Base-by-base conservation (phyloP, 2,113 vertebrate genomes). In the Pipa parva region DNA sequence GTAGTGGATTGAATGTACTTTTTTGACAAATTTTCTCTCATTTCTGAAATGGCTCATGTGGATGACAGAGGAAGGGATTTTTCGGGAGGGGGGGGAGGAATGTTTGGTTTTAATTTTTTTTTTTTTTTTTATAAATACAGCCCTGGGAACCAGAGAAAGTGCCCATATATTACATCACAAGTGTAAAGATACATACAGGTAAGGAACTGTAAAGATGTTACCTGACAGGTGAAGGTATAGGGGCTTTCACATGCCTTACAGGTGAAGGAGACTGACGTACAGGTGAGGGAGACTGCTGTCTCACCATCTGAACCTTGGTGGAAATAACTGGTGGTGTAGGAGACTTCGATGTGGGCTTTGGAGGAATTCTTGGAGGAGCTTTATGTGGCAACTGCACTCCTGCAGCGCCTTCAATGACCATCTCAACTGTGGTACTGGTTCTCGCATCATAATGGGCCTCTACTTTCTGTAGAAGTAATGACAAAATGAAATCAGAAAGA, bases 191-290 rank as follows among this genome's bases (percentile, higher is more conserved):
- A n/a, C n/a, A n/a, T n/a, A n/a, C n/a, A n/a, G n/a, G n/a, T n/a
- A n/a, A n/a, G n/a, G n/a, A n/a, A n/a, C n/a, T n/a, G 17, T 9
- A 8, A 24, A 57, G 24, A 31, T 5, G 72, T 74, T 92, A 99
- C 97, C 95, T 97, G 84, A 99, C 92, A 11, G 95, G 90, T 28
- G 93, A 81, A 1, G 97, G 97, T 2, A 91, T 84, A 0, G 97
- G 97, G 27, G 87, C 96, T 78, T 91, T 93, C 29, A 99, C 96
- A 1, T 93, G 95, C 84, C 94, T 91, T 75, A 99, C 94, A 61
- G 97, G 97, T 29, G 97, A 99, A 11, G 92, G 95, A 0, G 96
- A 99, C 75, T 94, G 96, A 80, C 97, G 88, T 26, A 98, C 89
- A 0, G 97, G 97, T 0, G 97, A 99, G 2, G 94, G 94, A 1